Base-by-base conservation (phyloP, 2,797 vertebrate species). In the Syngnathus acus region DNA sequence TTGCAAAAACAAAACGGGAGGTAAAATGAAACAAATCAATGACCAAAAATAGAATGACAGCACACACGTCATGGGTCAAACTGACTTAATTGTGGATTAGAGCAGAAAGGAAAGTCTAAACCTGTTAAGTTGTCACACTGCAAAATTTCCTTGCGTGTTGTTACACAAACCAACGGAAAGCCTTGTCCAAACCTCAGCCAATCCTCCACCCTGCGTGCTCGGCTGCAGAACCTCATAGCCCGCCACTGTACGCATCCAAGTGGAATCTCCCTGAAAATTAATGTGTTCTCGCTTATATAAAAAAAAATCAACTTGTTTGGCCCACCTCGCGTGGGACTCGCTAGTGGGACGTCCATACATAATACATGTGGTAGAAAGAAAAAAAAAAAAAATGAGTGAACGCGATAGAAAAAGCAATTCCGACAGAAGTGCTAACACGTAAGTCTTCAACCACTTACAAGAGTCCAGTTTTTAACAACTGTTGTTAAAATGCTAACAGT, bases 211-310 rank as follows among this genome's bases (percentile, higher is more conserved):
- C 65, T 76, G 69, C 70, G 50, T 76, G 76, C 53, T 32, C 58
- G 48, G 51, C 72, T 54, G 74, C 75, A 74, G 50, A 76, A 77
- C 78, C 81, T 79, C 74, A 67, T 77, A 76, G 73, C 82, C 84
- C 74, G 66, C 84, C 74, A 65, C 79, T 73, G 72, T 39, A 81
- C 72, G 76, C 85, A 81, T 79, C 78, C 74, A 75, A 84, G 85
- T 84, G 84, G 85, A 90, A 87, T 89, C 81, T 82, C 76, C 74
- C 72, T 40, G 75, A 76, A 84, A 88, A 83, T 86, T 9, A 87
- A 84, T 74, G 83, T 74, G 74, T 89, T 86, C 87, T 84, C 86
- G 81, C 81, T 79, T 77, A 88, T 88, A 82, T 78, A 71, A 88
- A 82, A 78, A 88, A 88, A 82, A 71, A 45, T 26, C 65, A 61